phyloP scores from a whole-genome alignment of 2,888 invertebrate species.

The Oxystoma pomonae region DNA sequence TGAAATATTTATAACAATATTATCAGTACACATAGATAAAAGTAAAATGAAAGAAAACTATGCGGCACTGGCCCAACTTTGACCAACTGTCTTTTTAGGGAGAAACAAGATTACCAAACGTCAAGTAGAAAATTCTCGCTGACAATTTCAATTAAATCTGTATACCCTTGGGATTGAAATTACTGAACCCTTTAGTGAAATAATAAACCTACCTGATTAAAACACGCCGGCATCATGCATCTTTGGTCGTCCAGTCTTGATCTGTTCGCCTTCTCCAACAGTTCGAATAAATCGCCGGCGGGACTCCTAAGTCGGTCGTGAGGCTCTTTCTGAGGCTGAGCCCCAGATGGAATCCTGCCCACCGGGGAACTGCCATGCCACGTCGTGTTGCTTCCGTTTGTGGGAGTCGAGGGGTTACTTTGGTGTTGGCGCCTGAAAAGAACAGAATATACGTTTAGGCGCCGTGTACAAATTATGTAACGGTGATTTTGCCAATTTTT shows the following conservation, averaged over 20 bases:
- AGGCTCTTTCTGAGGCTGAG: slow-evolving; percentile 16
- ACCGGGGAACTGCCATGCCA: slow-evolving; percentile 40
- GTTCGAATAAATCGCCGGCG: slow-evolving; percentile 81
- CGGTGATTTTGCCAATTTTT: too few species aligned
- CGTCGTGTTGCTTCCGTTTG: slow-evolving; percentile 39
- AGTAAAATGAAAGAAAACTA: too few species aligned
- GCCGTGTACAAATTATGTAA: too few species aligned
- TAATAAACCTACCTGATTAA: slow-evolving; percentile 85
- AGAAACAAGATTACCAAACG: too few species aligned
- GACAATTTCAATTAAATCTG: too few species aligned
- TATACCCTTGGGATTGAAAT: too few species aligned
- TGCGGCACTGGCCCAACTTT: too few species aligned
- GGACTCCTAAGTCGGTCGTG: slow-evolving; percentile 53
- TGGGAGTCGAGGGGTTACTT: slow-evolving; percentile 7
- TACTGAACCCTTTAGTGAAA: too few species aligned
- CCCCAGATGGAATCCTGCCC: slow-evolving; percentile 15
- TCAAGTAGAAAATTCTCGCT: too few species aligned
- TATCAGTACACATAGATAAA: too few species aligned
- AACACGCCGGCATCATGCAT: slow-evolving; percentile 89
- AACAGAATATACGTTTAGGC: slow-evolving; percentile 13
- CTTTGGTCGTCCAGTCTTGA: slow-evolving; percentile 95
- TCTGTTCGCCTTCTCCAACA: slow-evolving; percentile 91
- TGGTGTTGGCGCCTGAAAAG: slow-evolving; percentile 64
- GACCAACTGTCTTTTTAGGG: too few species aligned
- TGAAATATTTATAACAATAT: too few species aligned